Percentiles rank a stretch among this genome's conserved stretches.
phyloP scores from a whole-genome alignment of 2,113 vertebrate genomes.

The Marmota flaviventris region DNA sequence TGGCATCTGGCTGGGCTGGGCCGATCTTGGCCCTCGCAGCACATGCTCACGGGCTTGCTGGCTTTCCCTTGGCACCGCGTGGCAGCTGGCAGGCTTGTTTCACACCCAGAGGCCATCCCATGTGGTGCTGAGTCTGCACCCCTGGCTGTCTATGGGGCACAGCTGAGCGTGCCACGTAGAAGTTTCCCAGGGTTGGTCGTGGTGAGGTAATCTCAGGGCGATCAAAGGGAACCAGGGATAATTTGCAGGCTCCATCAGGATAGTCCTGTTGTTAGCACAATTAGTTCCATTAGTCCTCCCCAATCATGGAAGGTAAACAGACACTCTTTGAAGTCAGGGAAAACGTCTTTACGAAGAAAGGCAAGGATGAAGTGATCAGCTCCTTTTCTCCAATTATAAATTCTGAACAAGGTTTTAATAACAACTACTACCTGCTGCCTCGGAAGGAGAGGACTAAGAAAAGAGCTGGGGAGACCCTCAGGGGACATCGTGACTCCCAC shows the following conservation, averaged over 20 bases:
- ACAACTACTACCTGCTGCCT: not conserved
- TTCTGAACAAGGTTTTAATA: not conserved
- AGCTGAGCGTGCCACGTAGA: accelerated
- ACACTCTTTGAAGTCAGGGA: not conserved
- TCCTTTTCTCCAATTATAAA: not conserved
- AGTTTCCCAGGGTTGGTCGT: not conserved
- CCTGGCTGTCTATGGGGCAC: not conserved
- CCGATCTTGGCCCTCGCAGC: not conserved
- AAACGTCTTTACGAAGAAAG: constrained; percentile 5
- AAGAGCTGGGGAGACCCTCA: not conserved
- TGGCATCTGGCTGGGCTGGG: not conserved
- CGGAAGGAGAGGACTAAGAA: not conserved
- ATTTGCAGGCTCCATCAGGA: constrained; percentile 38
- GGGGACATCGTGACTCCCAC: not conserved
- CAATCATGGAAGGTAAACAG: constrained; percentile 30
- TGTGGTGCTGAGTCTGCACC: not conserved
- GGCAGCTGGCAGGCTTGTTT: not conserved
- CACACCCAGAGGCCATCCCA: not conserved
- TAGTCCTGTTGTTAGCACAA: not conserved
- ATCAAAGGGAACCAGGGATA: not conserved
- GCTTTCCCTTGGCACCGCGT: not conserved
- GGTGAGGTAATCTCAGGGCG: constrained; percentile 9
- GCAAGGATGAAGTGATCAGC: not conserved
- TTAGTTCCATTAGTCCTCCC: constrained; percentile 4
- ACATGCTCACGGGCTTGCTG: not conserved